Conservation (phyloP, 64 coral and sea anemone genomes). For the Platygyra sinensis region DNA sequence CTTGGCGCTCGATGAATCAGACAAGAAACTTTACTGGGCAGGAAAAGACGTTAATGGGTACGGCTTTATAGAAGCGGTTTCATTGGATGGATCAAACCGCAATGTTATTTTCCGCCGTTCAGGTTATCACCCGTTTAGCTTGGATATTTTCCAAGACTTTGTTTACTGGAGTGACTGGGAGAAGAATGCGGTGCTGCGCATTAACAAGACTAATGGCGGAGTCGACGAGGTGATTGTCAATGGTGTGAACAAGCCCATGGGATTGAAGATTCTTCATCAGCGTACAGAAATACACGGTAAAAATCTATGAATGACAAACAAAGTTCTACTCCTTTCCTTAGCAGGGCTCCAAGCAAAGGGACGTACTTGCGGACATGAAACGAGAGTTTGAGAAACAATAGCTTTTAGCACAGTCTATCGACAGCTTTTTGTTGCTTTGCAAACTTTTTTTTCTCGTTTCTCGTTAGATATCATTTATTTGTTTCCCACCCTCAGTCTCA, state of each 20-base stretch:
- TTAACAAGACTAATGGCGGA: neutral
- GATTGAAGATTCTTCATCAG: neutral
- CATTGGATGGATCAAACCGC: conserved; percentile 4
- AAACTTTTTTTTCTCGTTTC: neutral
- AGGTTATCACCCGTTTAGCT: neutral
- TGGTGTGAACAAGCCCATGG: neutral
- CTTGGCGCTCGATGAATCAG: neutral
- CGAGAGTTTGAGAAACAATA: too few relatives aligned
- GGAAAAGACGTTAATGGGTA: neutral
- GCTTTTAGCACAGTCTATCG: too few relatives aligned
- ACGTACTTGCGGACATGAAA: too few relatives aligned
- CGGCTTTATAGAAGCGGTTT: neutral
- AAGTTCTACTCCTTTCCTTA: neutral
- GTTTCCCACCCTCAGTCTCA: neutral
- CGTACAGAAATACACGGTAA: neutral
- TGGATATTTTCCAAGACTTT: neutral
- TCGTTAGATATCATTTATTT: neutral
- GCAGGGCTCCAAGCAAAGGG: neutral
- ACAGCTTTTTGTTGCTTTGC: neutral
- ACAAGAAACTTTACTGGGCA: conserved; percentile 15
- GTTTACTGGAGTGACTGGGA: conserved; percentile 1
- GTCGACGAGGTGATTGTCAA: neutral
- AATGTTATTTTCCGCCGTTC: neutral
- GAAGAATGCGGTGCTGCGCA: neutral
- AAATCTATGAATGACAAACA: neutral